Evolutionary conservation across 1,140 invertebrate genomes (phyloP).

Genomic region (Aphaenogaster ashmeadi): DNA sequence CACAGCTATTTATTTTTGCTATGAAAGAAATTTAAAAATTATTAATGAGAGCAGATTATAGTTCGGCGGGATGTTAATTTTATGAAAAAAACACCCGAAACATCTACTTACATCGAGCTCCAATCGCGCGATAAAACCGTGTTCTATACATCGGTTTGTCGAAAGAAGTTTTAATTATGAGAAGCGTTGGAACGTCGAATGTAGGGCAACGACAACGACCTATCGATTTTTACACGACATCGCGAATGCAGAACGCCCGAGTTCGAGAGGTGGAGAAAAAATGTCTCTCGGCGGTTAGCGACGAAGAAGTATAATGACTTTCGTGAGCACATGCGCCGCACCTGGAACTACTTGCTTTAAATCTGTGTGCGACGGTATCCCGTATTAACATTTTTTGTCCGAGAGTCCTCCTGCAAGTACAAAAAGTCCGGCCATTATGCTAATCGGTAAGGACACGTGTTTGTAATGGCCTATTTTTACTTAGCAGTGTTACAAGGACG

Average conservation of each 20-base stretch:
- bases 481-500: slow-evolving; percentile 57
- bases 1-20: neutral
- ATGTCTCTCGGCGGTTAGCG: slow-evolving; percentile 33
- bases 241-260: slow-evolving; percentile 57
- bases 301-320: slow-evolving; percentile 74
- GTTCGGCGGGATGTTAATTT: slow-evolving; percentile 24
- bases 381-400: slow-evolving; percentile 79
- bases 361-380: slow-evolving; percentile 67
- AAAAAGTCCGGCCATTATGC: slow-evolving; percentile 80
- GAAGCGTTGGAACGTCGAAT: slow-evolving; percentile 60
- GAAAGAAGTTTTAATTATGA: slow-evolving; percentile 66
- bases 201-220: slow-evolving; percentile 65
- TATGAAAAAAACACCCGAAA: slow-evolving; percentile 35
- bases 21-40: neutral
- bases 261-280: slow-evolving; percentile 56
- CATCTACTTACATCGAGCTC: slow-evolving; percentile 14
- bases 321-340: slow-evolving; percentile 73
- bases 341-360: slow-evolving; percentile 74
- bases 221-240: slow-evolving; percentile 68
- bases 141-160: slow-evolving; percentile 37
- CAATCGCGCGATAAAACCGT: slow-evolving; percentile 39
- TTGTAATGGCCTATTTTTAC: slow-evolving; percentile 81
- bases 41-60: neutral
- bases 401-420: slow-evolving; percentile 54
- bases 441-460: slow-evolving; percentile 82